Evolutionary conservation across 2,113 vertebrate species (phyloP), one percentile per base, ranked within the genome.

Genomic region (Daubentonia madagascariensis): DNA sequence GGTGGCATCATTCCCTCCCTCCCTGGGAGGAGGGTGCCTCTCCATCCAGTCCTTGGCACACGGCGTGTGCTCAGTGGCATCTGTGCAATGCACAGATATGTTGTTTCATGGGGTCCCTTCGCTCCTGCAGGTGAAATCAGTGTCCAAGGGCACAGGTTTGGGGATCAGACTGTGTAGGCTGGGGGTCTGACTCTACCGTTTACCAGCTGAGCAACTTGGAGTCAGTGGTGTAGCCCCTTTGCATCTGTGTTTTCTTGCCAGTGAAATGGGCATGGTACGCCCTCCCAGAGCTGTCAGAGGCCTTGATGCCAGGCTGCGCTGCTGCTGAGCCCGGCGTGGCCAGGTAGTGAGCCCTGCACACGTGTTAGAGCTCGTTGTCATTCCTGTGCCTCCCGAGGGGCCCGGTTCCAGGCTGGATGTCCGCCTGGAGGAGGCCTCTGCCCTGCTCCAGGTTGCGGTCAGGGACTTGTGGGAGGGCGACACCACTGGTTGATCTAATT

Each of bases 191-290:
- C 28, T 59, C 35, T 18, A 8, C 57, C 1, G 5, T 11, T 37
- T 20, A 13, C 57, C 11, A 28, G 6, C 57, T 30, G 35, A n/a
- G 8, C 65, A 12, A 23, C 14, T 54, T 40, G 25, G 35, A 57
- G 45, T 7, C 6, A 6, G 4, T 23, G 0, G 0, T 7, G 1
- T 3, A 6, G 14, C n/a, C 22, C 45, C 10, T 43, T 50, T 0
- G 5, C 40, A 40, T 61, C 91, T 90, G 35, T 1, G 54, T 73
- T 61, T 83, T 28, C 88, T 54, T 3, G 0, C 6, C 30, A n/a
- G 32, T 0, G 0, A 73, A 45, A 4, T 9, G 35, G 75, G 13
- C 20, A 0, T n/a, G 11, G 5, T 3, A 1, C 5, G 20, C 25
- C 57, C 13, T 48, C 48, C 65, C 3, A 8, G 59, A 28, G 30